phyloP scores from a whole-genome alignment of 92 coral and sea anemone species.

The Zoanthus solanderi region DNA sequence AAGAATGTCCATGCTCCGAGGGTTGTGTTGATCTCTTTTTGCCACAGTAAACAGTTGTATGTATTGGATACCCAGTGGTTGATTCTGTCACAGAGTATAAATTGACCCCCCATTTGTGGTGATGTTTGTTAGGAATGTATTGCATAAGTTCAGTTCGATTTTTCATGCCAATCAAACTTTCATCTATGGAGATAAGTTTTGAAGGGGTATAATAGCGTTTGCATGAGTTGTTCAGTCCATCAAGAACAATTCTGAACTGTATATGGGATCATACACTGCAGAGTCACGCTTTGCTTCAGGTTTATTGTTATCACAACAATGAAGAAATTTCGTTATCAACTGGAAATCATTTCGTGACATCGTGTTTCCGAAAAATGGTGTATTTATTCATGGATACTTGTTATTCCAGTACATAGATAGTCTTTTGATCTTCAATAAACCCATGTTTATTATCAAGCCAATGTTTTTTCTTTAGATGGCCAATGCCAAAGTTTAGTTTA shows the following conservation, averaged over 20 bases:
- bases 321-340: background rate
- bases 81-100: conserved; percentile 64
- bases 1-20: no score
- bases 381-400: background rate
- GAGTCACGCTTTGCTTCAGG: conserved; percentile 34
- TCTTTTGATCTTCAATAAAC: background rate
- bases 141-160: conserved; percentile 59
- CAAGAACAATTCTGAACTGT: conserved; percentile 59
- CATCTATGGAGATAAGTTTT: conserved; percentile 62
- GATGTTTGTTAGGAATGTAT: conserved; percentile 69
- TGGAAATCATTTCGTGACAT: conserved; percentile 12
- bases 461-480: background rate
- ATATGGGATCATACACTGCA: conserved; percentile 55
- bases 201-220: conserved; percentile 36
- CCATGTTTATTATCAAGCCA: background rate
- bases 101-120: conserved; percentile 65
- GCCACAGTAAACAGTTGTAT: no score
- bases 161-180: conserved; percentile 59
- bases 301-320: background rate
- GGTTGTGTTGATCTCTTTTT: no score
- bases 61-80: background rate
- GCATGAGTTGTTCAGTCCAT: conserved; percentile 57
- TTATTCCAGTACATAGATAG: background rate
- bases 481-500: background rate
- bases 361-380: background rate